Base-by-base conservation (phyloP, 2,888 invertebrate species). In the Alloplasta piceator region DNA sequence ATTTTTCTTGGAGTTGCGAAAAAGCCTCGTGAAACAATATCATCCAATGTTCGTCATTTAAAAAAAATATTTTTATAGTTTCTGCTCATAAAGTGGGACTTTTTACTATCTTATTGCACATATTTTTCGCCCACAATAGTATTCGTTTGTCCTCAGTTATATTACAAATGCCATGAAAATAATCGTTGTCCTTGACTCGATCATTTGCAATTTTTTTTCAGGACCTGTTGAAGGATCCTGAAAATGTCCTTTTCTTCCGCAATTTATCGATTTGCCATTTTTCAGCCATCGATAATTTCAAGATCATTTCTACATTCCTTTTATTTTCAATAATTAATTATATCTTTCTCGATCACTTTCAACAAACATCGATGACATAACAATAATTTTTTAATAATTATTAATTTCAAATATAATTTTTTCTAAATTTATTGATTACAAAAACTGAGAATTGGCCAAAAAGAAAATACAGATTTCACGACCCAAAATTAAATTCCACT, bases 61-160 rank as follows among this genome's bases (percentile, higher is more conserved):
- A 2, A 26, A 26, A 26, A 26, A 26, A 26, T 26, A 26, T 26
- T 26, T 26, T 26, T 26, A 26, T 26, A 26, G 26, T 26, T 26
- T 26, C 26, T 26, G 26, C 26, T 2, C 26, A 26, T 26, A 26
- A 26, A 26, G 26, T 7, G 10, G 10, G 55, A 68, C 60, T 58
- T 46, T 38, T 48, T 38, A 9, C 12, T 10, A 43, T 10, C n/a
- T 10, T n/a, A 43, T 39, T 16, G 26, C 16, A 43, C 61, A 61
- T 61, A 38, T 39, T 12, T 52, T 52, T 64, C 73, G 73, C 73
- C 73, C 66, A 74, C 64, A 36, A 66, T n/a, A n/a, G n/a, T n/a
- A n/a, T 73, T 26, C 52, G 46, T 48, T 50, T 74, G 16, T 58
- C n/a, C n/a, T 36, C 16, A 39, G n/a, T 50, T n/a, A 9, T 16